phyloP scores from a whole-genome alignment of 2,888 invertebrate genomes.

The Cryptophagus acutangulus region DNA sequence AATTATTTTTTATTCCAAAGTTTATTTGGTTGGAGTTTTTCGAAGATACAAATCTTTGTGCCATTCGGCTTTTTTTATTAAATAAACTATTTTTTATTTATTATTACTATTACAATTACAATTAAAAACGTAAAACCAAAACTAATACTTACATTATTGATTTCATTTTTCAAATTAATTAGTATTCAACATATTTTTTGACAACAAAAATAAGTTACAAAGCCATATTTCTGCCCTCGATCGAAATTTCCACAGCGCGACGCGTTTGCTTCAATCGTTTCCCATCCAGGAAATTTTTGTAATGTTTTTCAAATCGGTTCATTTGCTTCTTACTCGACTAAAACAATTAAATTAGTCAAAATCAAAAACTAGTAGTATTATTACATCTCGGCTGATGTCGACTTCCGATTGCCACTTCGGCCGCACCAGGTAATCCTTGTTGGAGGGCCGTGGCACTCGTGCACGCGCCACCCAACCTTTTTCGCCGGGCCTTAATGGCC shows the following conservation, averaged over 20 bases:
- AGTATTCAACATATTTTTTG: too few species aligned
- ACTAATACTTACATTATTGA: too few species aligned
- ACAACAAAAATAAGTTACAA: slow-evolving; percentile 55
- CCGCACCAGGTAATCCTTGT: slow-evolving; percentile 92
- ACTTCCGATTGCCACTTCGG: slow-evolving; percentile 88
- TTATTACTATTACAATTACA: too few species aligned
- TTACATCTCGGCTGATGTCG: slow-evolving; percentile 71
- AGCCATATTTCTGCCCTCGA: slow-evolving; percentile 95
- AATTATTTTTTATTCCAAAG: too few species aligned
- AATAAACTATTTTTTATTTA: too few species aligned
- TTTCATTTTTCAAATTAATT: too few species aligned
- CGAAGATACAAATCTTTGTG: too few species aligned
- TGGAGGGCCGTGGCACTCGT: slow-evolving; percentile 89
- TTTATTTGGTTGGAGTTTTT: too few species aligned
- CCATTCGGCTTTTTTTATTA: too few species aligned
- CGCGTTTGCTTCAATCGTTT: slow-evolving; percentile 74
- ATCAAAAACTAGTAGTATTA: background rate
- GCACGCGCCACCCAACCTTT: slow-evolving; percentile 94
- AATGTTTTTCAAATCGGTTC: slow-evolving; percentile 87
- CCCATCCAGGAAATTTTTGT: slow-evolving; percentile 83
- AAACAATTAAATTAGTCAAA: slow-evolving; percentile 24
- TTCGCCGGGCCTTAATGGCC: slow-evolving; percentile 83
- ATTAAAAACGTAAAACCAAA: too few species aligned
- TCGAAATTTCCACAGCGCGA: slow-evolving; percentile 89
- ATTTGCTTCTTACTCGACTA: slow-evolving; percentile 77